Evolutionary conservation across 2,113 vertebrate genomes (phyloP).

Genomic region (Propithecus coquereli): DNA sequence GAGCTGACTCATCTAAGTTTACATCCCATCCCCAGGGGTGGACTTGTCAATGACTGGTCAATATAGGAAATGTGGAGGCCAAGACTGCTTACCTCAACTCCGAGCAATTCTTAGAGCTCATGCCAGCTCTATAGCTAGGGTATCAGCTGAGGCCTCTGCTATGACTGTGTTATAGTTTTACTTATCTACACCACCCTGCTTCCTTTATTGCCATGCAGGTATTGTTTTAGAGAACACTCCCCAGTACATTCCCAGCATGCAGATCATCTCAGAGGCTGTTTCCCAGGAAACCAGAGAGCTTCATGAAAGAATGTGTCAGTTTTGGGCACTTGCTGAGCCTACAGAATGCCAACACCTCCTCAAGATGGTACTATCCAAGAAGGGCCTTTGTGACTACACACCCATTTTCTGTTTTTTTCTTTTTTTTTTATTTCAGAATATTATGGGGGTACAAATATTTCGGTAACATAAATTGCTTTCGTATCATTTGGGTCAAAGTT

Average conservation of each 20-base stretch:
- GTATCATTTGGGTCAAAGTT: too few species aligned
- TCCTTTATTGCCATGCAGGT: background rate
- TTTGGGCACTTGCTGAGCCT: background rate
- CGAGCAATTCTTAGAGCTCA: background rate
- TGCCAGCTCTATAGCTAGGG: background rate
- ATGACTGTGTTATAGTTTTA: background rate
- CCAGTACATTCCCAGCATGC: background rate
- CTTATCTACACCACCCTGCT: background rate
- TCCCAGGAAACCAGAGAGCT: background rate
- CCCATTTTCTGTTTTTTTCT: background rate
- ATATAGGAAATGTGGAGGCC: background rate
- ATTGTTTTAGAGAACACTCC: background rate
- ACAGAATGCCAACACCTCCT: background rate
- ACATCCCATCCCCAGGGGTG: rapidly evolving
- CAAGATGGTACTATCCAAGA: background rate
- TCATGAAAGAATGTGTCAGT: background rate
- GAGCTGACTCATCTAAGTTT: background rate
- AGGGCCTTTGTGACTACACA: background rate
- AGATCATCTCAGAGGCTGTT: background rate
- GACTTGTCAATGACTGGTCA: background rate
- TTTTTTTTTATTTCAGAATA: too few species aligned
- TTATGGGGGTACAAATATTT: too few species aligned
- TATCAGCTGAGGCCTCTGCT: background rate
- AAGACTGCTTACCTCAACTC: background rate
- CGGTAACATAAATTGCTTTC: too few species aligned